These are phyloP conservation scores for Lutjanus erythropterus DNA, from an alignment of 2,113 vertebrate genomes.

Conservation along the genomic window DNA sequence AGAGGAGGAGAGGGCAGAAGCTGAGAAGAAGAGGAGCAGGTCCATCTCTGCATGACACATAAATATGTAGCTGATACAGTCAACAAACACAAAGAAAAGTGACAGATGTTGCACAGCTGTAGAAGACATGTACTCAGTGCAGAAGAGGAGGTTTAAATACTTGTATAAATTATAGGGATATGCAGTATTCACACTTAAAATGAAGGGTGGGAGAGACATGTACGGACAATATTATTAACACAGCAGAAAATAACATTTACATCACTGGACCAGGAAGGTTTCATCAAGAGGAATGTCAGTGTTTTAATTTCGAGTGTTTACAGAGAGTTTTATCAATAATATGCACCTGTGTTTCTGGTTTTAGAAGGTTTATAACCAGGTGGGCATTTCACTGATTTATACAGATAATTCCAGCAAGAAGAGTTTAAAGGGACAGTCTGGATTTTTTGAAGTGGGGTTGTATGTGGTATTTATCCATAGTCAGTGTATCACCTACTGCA, in stretches of 20 bases:
- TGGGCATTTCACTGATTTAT: background rate
- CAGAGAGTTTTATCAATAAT: background rate
- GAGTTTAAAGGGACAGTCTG: too few relatives aligned
- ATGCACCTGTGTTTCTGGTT: background rate
- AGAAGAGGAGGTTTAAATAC: background rate
- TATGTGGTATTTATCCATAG: too few relatives aligned
- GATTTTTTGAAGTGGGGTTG: too few relatives aligned
- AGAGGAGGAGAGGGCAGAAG: constrained; percentile 64
- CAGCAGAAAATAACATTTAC: background rate
- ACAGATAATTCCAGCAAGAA: background rate
- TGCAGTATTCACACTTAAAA: background rate
- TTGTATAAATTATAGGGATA: background rate
- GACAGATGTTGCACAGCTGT: background rate
- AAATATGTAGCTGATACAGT: too few relatives aligned
- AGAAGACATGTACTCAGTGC: background rate
- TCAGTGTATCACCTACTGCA: too few relatives aligned
- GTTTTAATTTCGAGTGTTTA: background rate
- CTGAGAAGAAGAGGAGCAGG: constrained; percentile 29
- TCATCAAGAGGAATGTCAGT: background rate
- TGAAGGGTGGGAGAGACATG: background rate
- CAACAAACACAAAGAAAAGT: background rate
- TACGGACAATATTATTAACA: background rate
- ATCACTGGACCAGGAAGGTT: background rate
- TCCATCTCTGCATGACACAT: constrained; percentile 28
- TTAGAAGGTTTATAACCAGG: background rate